Conservation (phyloP, 2,113 vertebrate genomes). For the Proteles cristata region DNA sequence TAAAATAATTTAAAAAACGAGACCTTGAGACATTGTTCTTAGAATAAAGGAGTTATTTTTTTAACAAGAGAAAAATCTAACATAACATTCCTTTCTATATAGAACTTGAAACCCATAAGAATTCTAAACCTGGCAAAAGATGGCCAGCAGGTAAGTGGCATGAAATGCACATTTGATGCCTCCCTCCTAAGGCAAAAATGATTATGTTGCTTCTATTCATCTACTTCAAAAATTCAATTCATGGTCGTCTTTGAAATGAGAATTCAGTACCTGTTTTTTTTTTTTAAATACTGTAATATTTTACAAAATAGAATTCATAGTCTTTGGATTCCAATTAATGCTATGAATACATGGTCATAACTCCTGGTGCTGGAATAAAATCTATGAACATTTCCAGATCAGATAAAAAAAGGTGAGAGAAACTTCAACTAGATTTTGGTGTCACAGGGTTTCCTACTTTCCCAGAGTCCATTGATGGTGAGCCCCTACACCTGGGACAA, state of each 20-base stretch:
- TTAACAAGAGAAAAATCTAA: conserved; percentile 61
- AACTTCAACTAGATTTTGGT: conserved; percentile 9
- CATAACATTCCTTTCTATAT: conserved; percentile 50
- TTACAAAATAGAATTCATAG: conserved; percentile 34
- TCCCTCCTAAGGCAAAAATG: background rate
- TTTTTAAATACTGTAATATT: conserved; percentile 33
- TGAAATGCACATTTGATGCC: background rate
- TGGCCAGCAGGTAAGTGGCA: background rate
- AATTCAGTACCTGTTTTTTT: background rate
- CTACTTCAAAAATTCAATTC: conserved; percentile 35
- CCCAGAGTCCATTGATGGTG: background rate
- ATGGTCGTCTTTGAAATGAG: conserved; percentile 21
- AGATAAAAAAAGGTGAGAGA: conserved; percentile 7
- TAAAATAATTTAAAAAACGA: conserved; percentile 54
- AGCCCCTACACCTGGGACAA: background rate
- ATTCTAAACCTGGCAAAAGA: conserved; percentile 56
- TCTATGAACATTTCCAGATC: conserved; percentile 28
- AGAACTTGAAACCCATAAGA: conserved; percentile 63
- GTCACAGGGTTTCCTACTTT: background rate
- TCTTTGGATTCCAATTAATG: conserved; percentile 65
- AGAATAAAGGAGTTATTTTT: conserved; percentile 64
- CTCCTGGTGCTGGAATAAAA: conserved; percentile 32
- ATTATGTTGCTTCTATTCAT: background rate
- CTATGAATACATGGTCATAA: conserved; percentile 8
- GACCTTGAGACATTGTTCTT: conserved; percentile 58